These are phyloP conservation scores for Macaca nemestrina DNA, from an alignment of 2,113 vertebrate genomes.

Conservation along the genomic window DNA sequence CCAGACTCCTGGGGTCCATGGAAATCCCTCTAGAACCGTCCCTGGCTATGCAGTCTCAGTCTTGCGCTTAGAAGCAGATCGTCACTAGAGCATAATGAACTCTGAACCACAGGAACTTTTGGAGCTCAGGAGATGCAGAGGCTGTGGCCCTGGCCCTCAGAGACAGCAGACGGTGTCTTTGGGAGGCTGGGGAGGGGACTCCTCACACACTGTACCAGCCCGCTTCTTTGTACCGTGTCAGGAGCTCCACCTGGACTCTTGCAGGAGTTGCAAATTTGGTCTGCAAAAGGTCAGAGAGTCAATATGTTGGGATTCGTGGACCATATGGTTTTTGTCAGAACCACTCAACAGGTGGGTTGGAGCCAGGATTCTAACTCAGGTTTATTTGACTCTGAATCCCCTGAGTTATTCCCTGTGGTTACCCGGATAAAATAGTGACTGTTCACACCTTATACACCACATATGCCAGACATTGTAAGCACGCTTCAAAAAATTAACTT, in stretches of 20 bases:
- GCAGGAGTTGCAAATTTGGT: neutral
- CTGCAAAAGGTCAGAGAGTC: too few species aligned
- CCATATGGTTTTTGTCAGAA: neutral
- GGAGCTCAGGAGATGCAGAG: neutral
- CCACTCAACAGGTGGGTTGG: neutral
- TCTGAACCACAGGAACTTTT: neutral
- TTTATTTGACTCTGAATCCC: neutral
- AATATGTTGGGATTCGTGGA: neutral
- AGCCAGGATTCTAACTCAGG: neutral
- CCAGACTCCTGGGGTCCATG: neutral
- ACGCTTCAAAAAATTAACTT: neutral
- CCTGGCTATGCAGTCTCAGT: neutral
- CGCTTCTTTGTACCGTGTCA: neutral
- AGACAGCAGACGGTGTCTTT: rapidly evolving
- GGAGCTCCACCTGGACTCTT: neutral
- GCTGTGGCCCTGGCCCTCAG: neutral
- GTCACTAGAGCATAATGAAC: neutral
- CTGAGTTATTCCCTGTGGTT: neutral
- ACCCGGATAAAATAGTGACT: too few species aligned
- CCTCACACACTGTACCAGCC: too few species aligned
- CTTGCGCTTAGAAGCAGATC: neutral
- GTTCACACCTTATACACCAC: rapidly evolving
- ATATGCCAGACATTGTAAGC: neutral
- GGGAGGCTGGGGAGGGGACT: neutral
- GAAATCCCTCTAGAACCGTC: neutral